These are phyloP conservation scores for Dastarcus helophoroides DNA, from an alignment of 2,888 invertebrate genomes.

Conservation along the genomic window DNA sequence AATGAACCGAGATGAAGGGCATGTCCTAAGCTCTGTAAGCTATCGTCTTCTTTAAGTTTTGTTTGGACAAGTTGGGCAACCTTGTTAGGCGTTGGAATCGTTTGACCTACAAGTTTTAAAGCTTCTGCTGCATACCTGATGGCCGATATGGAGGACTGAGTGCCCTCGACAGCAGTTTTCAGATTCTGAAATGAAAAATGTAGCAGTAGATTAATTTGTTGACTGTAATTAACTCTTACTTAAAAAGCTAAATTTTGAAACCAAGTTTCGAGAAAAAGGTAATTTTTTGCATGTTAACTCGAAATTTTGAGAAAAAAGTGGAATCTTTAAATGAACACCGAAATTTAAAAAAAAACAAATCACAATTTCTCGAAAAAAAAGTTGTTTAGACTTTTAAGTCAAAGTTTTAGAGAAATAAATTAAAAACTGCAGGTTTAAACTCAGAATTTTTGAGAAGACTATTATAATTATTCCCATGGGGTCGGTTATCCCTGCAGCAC, in stretches of 20 bases:
- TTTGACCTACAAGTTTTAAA: slow-evolving; percentile 54
- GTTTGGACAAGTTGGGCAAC: slow-evolving; percentile 61
- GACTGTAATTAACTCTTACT: background rate
- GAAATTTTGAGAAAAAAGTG: background rate
- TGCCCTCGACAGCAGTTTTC: slow-evolving; percentile 50
- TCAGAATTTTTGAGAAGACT: no score
- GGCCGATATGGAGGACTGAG: slow-evolving; percentile 54
- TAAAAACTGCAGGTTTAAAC: no score
- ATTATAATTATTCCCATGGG: no score
- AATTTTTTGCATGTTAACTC: background rate
- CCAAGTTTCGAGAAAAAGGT: background rate
- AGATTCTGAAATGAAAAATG: slow-evolving; percentile 34
- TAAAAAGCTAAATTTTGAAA: background rate
- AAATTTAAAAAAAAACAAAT: background rate
- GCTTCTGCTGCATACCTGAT: slow-evolving; percentile 64
- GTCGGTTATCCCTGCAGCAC: no score
- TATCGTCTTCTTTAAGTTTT: slow-evolving; percentile 75
- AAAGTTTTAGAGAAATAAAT: no score
- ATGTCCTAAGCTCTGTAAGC: slow-evolving; percentile 62
- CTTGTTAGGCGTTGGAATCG: slow-evolving; percentile 53
- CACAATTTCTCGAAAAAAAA: no score
- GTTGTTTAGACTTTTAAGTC: no score
- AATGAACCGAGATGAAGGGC: slow-evolving; percentile 73
- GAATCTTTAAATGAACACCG: background rate
- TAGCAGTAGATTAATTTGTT: slow-evolving; percentile 5